Percentiles rank a stretch among this genome's conserved stretches.
Conservation (phyloP, 2,113 vertebrate species). For the Spheniscus mendiculus region DNA sequence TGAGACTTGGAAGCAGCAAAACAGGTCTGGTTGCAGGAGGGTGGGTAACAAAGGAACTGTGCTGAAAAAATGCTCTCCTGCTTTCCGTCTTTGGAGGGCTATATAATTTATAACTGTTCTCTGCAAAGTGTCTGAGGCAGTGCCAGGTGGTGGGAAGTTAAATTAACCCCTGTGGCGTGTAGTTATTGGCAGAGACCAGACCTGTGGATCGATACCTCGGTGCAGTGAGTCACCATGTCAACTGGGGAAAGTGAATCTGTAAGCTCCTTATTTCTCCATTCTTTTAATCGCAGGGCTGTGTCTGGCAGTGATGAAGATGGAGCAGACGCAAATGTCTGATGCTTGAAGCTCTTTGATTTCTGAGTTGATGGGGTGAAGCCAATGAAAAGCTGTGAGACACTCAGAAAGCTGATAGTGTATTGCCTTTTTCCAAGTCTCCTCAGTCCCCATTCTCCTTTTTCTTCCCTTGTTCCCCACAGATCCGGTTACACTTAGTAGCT, state of each 20-base stretch:
- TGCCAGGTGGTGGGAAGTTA: slow-evolving; percentile 42
- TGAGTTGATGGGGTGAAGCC: slow-evolving; percentile 62
- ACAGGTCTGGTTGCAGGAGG: background rate
- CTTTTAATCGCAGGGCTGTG: slow-evolving; percentile 51
- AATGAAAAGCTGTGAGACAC: slow-evolving; percentile 20
- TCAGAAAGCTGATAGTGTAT: background rate
- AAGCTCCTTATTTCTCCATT: slow-evolving; percentile 69
- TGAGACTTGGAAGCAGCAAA: background rate
- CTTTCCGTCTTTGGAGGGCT: slow-evolving; percentile 16
- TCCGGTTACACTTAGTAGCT: background rate
- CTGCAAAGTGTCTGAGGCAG: slow-evolving; percentile 42
- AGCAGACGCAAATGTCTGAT: slow-evolving; percentile 52
- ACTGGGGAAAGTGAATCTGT: slow-evolving; percentile 38
- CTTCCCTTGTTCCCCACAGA: background rate
- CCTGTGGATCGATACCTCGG: slow-evolving; percentile 39
- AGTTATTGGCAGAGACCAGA: slow-evolving; percentile 65
- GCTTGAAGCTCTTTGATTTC: slow-evolving; percentile 66
- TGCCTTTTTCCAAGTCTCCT: background rate
- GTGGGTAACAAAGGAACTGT: slow-evolving; percentile 25
- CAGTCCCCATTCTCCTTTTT: background rate
- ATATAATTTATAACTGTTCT: slow-evolving; percentile 52
- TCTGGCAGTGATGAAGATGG: slow-evolving; percentile 71
- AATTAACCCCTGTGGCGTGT: slow-evolving; percentile 53
- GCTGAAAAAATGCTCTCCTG: background rate
- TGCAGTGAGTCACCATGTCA: slow-evolving; percentile 26